Base-by-base conservation (phyloP, 1,140 invertebrate genomes). In the Atta cephalotes region DNA sequence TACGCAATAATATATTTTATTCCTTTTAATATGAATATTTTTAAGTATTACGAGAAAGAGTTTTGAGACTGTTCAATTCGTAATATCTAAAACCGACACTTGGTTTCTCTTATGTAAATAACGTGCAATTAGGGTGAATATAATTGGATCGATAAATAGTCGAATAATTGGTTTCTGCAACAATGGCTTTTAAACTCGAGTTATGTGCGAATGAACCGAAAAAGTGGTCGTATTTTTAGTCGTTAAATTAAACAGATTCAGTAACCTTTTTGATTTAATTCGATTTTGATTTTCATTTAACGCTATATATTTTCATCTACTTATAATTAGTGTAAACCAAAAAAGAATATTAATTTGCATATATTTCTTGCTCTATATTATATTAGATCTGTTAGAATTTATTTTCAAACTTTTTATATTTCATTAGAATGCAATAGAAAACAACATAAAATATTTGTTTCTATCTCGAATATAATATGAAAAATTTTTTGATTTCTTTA, bases 21-120 rank as follows among this genome's bases (percentile, higher is more conserved):
- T 60, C 3, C 6, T 56, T 45, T 77, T 62, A 45, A 25, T 45
- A 18, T 25, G 18, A 62, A 62, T 77, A 28, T 77, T 62, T 58
- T 63, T 9, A 28, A 39, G 1, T 77, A 0, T 2, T 31, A 18
- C 10, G n/a, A 21, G 51, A 39, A n/a, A 68, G 9, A 72, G 4
- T 25, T n/a, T 60, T 39, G 12, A 60, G 7, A 10, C 45, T 45
- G 7, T 77, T 77, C 2, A 56, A 35, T 21, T 77, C 7, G 35
- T 77, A 39, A 60, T 39, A 45, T 14, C 25, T 60, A 35, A 39
- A 68, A 35, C 14, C 14, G 16, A 12, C 45, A 66, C 31, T 77
- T 51, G 28, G 49, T 78, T 78, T 79, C 45, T 49, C 12, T 79
- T 79, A 66, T 79, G 25, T 45, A 81, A 45, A 81, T 56, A 81